Conservation (phyloP, 2,113 vertebrate genomes). For the Tonatia bakeri region DNA sequence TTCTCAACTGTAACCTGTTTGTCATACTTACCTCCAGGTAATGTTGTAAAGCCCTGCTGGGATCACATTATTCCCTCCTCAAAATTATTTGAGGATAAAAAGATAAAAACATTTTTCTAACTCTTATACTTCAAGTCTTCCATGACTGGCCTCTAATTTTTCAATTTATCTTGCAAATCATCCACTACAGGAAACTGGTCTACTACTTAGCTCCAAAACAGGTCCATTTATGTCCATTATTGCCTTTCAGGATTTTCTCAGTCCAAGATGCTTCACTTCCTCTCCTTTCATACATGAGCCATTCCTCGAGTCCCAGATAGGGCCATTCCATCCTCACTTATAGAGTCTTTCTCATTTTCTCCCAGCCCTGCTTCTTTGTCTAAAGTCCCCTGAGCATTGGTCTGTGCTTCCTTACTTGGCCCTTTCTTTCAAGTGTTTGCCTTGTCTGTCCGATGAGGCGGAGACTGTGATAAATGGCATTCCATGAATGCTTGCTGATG, state of each 20-base stretch:
- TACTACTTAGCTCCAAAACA: neutral
- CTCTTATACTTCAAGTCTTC: neutral
- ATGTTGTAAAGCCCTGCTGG: neutral
- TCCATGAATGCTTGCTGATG: neutral
- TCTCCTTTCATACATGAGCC: neutral
- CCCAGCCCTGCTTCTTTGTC: neutral
- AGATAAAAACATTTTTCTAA: neutral
- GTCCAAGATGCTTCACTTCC: neutral
- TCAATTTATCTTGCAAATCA: neutral
- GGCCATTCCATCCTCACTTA: neutral
- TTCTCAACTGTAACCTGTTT: neutral
- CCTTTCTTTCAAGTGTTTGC: neutral
- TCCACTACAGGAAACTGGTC: neutral
- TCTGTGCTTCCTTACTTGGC: neutral
- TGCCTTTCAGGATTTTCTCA: neutral
- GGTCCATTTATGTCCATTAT: neutral
- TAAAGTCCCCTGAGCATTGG: neutral
- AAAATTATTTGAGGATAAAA: neutral
- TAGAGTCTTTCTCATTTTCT: neutral
- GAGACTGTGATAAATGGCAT: neutral
- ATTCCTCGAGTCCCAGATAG: neutral
- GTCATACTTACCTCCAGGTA: neutral
- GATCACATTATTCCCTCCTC: neutral
- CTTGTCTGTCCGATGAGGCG: neutral
- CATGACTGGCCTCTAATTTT: neutral